Evolutionary conservation across 2,113 vertebrate species (phyloP).

Genomic region (Ibidorhyncha struthersii): DNA sequence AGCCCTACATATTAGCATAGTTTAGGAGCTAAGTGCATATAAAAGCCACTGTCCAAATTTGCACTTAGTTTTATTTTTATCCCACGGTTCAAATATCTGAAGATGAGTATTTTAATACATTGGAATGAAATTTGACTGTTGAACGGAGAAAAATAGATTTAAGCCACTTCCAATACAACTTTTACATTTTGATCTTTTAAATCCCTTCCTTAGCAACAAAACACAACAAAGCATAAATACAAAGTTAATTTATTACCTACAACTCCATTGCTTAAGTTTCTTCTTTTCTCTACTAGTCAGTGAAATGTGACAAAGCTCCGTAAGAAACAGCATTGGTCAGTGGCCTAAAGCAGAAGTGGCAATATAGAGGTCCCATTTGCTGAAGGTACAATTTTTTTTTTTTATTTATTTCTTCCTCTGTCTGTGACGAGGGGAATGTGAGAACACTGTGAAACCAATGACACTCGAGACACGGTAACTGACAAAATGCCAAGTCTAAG

Average conservation of each 20-base stretch:
- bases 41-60: neutral
- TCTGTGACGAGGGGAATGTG: neutral
- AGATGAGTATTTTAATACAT: neutral
- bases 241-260: neutral
- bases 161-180: neutral
- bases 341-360: neutral
- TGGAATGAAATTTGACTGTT: neutral
- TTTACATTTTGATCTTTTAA: neutral
- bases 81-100: neutral
- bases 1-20: neutral
- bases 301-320: neutral
- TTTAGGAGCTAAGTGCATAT: neutral
- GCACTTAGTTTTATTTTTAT: neutral
- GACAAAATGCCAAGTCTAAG: neutral
- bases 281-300: neutral
- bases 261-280: neutral
- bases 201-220: neutral
- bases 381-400: neutral
- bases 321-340: neutral
- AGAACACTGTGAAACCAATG: neutral
- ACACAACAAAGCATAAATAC: neutral
- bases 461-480: neutral
- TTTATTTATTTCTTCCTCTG: neutral
- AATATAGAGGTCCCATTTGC: rapidly evolving
- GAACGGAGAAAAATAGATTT: neutral